Conservation (phyloP, 2,113 vertebrate species). For the Chascanopsetta lugubris region DNA sequence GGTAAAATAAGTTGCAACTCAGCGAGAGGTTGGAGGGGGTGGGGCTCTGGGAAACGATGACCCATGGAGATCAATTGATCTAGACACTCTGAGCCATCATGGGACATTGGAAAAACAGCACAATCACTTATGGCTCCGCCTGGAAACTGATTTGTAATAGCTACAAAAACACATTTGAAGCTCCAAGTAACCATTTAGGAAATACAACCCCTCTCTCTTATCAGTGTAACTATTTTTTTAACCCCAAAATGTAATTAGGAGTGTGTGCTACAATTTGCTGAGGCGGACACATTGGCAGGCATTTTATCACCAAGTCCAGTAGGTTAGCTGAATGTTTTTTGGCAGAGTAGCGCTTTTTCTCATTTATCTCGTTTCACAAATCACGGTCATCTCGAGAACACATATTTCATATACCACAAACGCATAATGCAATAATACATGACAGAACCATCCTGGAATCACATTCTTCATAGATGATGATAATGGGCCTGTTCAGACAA, state of each 20-base stretch:
- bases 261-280: conserved; percentile 60
- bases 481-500: conserved; percentile 59
- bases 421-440: conserved; percentile 73
- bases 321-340: conserved; percentile 56
- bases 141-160: conserved; percentile 52
- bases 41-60: conserved; percentile 18
- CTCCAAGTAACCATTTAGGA: conserved; percentile 48
- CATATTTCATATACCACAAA: conserved; percentile 72
- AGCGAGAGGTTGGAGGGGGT: neutral
- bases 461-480: conserved; percentile 69
- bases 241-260: conserved; percentile 68
- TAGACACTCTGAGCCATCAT: conserved; percentile 39
- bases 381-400: conserved; percentile 67
- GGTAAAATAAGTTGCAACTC: neutral
- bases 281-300: conserved; percentile 67
- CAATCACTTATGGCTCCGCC: conserved; percentile 41
- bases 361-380: conserved; percentile 75
- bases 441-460: conserved; percentile 68
- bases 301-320: conserved; percentile 65
- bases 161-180: conserved; percentile 58
- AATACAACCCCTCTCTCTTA: conserved; percentile 67
- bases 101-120: conserved; percentile 58
- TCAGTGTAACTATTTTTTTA: conserved; percentile 75
- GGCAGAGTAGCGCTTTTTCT: conserved; percentile 50
- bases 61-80: conserved; percentile 45